Evolutionary conservation across 1,140 invertebrate genomes (phyloP).

Genomic region (Lepidotrigona ventralis): DNA sequence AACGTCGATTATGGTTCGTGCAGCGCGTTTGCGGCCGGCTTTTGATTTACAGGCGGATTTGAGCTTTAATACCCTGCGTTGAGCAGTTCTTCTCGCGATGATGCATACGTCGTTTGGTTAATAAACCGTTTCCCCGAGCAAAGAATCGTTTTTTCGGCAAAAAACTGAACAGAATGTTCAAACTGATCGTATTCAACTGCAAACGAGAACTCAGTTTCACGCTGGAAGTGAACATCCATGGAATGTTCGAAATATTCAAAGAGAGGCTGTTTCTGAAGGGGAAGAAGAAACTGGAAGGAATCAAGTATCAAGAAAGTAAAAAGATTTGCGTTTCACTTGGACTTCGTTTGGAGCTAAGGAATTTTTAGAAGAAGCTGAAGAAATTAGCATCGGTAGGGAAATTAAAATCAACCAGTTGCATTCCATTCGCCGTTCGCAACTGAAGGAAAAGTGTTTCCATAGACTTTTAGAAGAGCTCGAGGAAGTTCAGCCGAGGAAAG

Average conservation of each 20-base stretch:
- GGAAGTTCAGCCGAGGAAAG: background rate
- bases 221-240: background rate
- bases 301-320: background rate
- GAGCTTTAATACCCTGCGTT: slow-evolving; percentile 21
- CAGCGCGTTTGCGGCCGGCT: background rate
- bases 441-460: background rate
- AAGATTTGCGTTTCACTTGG: background rate
- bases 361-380: background rate
- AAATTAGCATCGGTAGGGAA: background rate
- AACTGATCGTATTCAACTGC: background rate
- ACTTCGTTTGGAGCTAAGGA: background rate
- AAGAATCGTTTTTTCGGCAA: background rate
- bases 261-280: background rate
- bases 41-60: slow-evolving; percentile 36
- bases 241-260: background rate
- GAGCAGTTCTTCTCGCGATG: slow-evolving; percentile 14
- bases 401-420: background rate
- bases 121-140: slow-evolving; percentile 5
- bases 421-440: no score
- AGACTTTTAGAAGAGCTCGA: background rate
- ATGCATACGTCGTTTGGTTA: slow-evolving; percentile 33
- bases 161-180: background rate
- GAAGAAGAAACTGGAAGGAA: background rate
- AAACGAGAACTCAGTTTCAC: background rate
- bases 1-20: slow-evolving; percentile 39